Evolutionary conservation across 2,888 invertebrate genomes (phyloP), one percentile per base, ranked within the genome.

Genomic region (Byasa hedistus): DNA sequence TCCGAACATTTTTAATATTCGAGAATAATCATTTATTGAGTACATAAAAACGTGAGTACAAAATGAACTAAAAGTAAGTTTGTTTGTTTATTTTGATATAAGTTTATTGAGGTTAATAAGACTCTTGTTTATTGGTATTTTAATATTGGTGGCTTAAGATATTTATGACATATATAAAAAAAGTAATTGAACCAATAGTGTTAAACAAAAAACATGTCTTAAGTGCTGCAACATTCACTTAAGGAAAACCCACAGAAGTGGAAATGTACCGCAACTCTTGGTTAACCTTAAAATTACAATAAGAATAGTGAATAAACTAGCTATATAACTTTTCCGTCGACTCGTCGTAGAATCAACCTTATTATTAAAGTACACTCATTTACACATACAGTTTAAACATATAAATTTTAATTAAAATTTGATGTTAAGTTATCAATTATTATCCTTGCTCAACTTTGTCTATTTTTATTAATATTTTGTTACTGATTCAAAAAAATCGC

Each of bases 161-260:
- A 17, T 17, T 19, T 44, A 44, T n/a, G n/a, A n/a, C n/a, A n/a
- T n/a, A n/a, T n/a, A n/a, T n/a, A n/a, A n/a, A n/a, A n/a, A 48
- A 48, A 48, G 48, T 48, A 48, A 48, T 48, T 48, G 19, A 8
- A 48, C 8, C 4, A 19, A 19, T 48, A n/a, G 48, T 48, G 19
- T 48, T 8, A 48, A 19, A 48, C 48, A 39, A 21, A 61, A 52
- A 61, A 56, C n/a, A 8, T 23, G 23, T 39, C 44, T 22, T 36
- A 63, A 27, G 36, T 57, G 22, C 36, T 23, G 36, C 21, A 52
- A 57, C 57, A 64, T 52, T 57, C 57, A 64, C 57, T 17, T 5
- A 12, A 21, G 64, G 39, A 64, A 64, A 64, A 52, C 64, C 64
- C 58, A 51, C 22, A 24, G n/a, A 39, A 54, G 39, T 7, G 52